These are phyloP conservation scores for Acanthosepion esculentum DNA, from an alignment of 2,888 invertebrate genomes.

Conservation along the genomic window DNA sequence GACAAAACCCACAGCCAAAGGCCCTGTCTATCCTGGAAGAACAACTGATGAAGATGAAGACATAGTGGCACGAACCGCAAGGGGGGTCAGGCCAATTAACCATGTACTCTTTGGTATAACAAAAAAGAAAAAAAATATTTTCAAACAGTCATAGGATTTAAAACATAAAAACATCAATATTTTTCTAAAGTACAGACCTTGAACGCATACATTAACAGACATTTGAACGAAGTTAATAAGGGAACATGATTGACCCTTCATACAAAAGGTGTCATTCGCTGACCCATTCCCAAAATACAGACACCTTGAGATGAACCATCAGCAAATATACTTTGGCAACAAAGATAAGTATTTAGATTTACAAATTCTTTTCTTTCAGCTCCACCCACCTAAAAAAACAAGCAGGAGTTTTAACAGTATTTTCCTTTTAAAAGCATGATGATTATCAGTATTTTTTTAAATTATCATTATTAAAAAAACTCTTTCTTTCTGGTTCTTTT, in stretches of 20 bases:
- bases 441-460: background rate
- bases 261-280: background rate
- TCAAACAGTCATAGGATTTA: background rate
- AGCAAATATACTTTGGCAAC: constrained; percentile 21
- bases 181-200: background rate
- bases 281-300: constrained; percentile 7
- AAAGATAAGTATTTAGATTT: background rate
- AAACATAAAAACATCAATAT: background rate
- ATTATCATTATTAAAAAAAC: background rate
- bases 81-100: background rate
- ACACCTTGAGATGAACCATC: constrained; percentile 2
- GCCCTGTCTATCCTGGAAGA: background rate
- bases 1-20: background rate
- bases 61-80: background rate
- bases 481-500: background rate
- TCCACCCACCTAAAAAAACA: background rate
- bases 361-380: background rate
- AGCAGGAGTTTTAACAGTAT: constrained; percentile 1
- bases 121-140: background rate
- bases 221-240: background rate
- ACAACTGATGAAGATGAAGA: background rate
- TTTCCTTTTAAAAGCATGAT: background rate
- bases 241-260: background rate
- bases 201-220: background rate
- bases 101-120: background rate